Conservation (phyloP, 2,113 vertebrate genomes). For the Labeo rohita region DNA sequence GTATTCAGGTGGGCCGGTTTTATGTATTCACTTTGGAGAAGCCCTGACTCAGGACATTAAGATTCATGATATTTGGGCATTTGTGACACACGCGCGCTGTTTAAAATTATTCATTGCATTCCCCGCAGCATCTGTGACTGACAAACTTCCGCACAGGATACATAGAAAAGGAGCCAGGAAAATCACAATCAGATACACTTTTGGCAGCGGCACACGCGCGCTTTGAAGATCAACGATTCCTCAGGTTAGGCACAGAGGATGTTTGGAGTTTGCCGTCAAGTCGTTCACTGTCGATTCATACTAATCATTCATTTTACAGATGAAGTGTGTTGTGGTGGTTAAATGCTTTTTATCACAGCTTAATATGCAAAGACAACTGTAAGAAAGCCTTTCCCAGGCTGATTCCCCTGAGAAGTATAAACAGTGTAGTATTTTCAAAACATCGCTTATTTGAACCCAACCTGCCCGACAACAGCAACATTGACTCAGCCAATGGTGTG, state of each 20-base stretch:
- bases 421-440: neutral
- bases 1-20: slow-evolving; percentile 72
- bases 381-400: neutral
- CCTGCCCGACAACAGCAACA: neutral
- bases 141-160: slow-evolving; percentile 62
- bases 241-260: neutral
- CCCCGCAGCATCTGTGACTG: slow-evolving; percentile 65
- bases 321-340: neutral
- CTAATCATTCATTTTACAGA: neutral
- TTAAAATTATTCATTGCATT: slow-evolving; percentile 74
- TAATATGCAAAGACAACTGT: neutral
- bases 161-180: slow-evolving; percentile 40
- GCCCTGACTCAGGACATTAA: slow-evolving; percentile 60
- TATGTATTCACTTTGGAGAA: slow-evolving; percentile 73
- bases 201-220: neutral
- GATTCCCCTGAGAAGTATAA: neutral
- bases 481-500: neutral
- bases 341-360: neutral
- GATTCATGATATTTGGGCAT: slow-evolving; percentile 73
- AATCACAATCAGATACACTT: slow-evolving; percentile 54
- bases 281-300: neutral
- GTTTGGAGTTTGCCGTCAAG: neutral
- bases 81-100: slow-evolving; percentile 63
- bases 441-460: neutral
- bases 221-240: slow-evolving; percentile 37